These are phyloP conservation scores for Nematostella vectensis DNA, from an alignment of 92 coral and sea anemone species.

Conservation along the genomic window DNA sequence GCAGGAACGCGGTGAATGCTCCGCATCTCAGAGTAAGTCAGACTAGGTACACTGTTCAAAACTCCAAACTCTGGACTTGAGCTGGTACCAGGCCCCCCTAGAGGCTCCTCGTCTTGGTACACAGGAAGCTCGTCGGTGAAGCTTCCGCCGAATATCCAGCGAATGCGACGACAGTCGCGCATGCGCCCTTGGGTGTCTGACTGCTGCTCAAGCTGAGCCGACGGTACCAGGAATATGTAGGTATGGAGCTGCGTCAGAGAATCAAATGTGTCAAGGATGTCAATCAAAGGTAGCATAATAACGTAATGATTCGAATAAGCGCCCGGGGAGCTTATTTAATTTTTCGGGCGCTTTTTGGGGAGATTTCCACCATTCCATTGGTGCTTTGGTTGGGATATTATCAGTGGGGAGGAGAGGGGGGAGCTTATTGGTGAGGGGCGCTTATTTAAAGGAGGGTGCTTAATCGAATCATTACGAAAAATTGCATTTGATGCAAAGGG, in stretches of 20 bases:
- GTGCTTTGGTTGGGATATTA: no score
- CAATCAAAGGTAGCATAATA: neutral
- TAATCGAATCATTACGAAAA: no score
- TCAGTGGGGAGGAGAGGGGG: no score
- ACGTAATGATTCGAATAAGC: no score
- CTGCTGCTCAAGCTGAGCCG: conserved; percentile 49
- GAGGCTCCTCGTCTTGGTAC: conserved; percentile 18
- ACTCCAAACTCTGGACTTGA: conserved; percentile 18
- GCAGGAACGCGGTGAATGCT: conserved; percentile 59
- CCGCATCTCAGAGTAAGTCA: conserved; percentile 57
- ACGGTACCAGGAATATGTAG: conserved; percentile 74
- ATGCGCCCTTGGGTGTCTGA: conserved; percentile 17
- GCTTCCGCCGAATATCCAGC: conserved; percentile 76
- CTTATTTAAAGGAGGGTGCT: no score
- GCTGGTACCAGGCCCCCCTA: conserved; percentile 32
- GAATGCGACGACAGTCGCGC: conserved; percentile 52
- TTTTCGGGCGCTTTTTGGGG: no score
- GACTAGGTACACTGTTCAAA: conserved; percentile 27
- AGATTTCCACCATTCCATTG: no score
- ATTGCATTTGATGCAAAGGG: no score
- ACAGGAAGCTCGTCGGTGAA: conserved; percentile 40
- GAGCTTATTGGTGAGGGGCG: no score
- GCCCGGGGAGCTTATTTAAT: no score
- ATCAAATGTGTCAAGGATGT: neutral
- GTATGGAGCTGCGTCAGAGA: conserved; percentile 94